Evolutionary conservation across 1,140 invertebrate genomes (phyloP), one percentile per base, ranked within the genome.

Genomic region (Rhynchophorus ferrugineus): DNA sequence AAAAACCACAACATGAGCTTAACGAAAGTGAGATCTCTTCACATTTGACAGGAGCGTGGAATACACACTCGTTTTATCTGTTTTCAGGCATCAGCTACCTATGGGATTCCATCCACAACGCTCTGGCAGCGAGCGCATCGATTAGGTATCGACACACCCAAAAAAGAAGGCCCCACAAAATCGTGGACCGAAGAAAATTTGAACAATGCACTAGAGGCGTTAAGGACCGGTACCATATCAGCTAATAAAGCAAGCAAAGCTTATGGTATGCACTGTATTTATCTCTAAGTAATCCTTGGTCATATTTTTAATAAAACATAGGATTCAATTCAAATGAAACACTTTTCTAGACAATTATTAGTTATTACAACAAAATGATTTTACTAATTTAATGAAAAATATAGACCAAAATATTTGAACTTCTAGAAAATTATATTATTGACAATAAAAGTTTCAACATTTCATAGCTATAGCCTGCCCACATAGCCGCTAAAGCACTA

Each of bases 231-330:
- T 11, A 81, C 85, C 19, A 89, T 91, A 67, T 90, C 87, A 5
- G 88, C 88, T 9, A 91, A 91, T 69, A 91, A 90, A 73, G 89
- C 89, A 14, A 90, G 87, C 50, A 92, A 92, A 69, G 87, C 88
- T n/a, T 92, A 87, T 67, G 88, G 84, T 77, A 63, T n/a, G n/a
- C n/a, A n/a, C n/a, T n/a, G n/a, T n/a, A n/a, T n/a, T n/a, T n/a
- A n/a, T n/a, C n/a, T n/a, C n/a, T n/a, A n/a, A n/a, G n/a, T n/a
- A n/a, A n/a, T n/a, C n/a, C n/a, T n/a, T n/a, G n/a, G n/a, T n/a
- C n/a, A n/a, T n/a, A n/a, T n/a, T n/a, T n/a, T n/a, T n/a, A n/a
- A n/a, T n/a, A n/a, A n/a, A n/a, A n/a, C n/a, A n/a, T n/a, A n/a
- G n/a, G n/a, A n/a, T n/a, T n/a, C n/a, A n/a, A n/a, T n/a, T n/a